These are phyloP conservation scores for Corbicula japonica DNA, from an alignment of 2,888 invertebrate species.

Conservation along the genomic window DNA sequence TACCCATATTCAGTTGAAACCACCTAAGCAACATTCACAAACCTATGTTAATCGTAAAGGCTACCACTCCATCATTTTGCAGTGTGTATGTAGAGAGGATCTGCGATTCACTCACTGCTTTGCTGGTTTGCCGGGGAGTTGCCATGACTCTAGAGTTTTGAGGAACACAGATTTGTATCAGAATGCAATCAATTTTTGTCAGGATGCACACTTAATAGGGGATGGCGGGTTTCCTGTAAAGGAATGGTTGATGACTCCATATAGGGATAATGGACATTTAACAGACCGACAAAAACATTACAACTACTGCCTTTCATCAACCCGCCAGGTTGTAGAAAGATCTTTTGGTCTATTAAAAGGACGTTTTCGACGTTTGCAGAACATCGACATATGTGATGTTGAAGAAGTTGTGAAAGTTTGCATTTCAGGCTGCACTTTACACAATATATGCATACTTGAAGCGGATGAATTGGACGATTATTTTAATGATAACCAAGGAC, in stretches of 20 bases:
- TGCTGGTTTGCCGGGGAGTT: conserved; percentile 14
- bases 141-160: conserved; percentile 23
- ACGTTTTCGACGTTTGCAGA: conserved; percentile 14
- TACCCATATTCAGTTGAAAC: conserved; percentile 18
- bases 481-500: no score
- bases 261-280: conserved; percentile 22
- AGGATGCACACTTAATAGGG: not conserved
- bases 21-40: conserved; percentile 11
- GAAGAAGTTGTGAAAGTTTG: conserved; percentile 1
- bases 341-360: conserved; percentile 21
- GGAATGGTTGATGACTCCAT: conserved; percentile 26
- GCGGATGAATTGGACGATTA: not conserved
- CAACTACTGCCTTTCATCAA: not conserved
- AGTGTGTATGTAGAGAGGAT: conserved; percentile 2
- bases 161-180: conserved; percentile 7
- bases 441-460: conserved; percentile 14
- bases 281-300: not conserved
- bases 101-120: conserved; percentile 1
- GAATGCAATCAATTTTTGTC: not conserved
- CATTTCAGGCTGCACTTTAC: conserved; percentile 7
- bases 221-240: conserved; percentile 19
- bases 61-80: conserved; percentile 18
- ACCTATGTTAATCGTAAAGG: conserved; percentile 19
- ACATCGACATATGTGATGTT: not conserved
- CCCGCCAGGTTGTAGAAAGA: conserved; percentile 6